phyloP scores from a whole-genome alignment of 2,797 vertebrate species.

The Chaenodraco wilsoni region DNA sequence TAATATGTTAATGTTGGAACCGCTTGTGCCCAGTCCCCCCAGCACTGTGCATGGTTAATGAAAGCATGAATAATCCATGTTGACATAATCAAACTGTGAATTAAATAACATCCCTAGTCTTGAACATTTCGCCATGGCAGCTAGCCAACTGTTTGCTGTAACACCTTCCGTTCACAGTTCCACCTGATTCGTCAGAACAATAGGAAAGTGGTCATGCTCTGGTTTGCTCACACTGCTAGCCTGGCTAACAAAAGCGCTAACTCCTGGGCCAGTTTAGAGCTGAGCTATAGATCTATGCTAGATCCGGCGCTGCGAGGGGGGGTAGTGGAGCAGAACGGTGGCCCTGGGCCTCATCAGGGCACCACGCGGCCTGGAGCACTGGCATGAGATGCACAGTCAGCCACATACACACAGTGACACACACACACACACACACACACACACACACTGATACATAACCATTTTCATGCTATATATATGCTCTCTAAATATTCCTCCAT shows the following conservation, averaged over 20 bases:
- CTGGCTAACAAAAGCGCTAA: slow-evolving; percentile 20
- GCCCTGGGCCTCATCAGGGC: slow-evolving; percentile 71
- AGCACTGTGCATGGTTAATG: slow-evolving; percentile 58
- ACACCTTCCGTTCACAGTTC: slow-evolving; percentile 32
- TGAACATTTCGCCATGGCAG: slow-evolving; percentile 40
- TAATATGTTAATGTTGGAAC: slow-evolving; percentile 61
- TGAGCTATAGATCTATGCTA: slow-evolving; percentile 34
- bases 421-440: slow-evolving; percentile 30
- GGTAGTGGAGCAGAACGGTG: slow-evolving; percentile 70
- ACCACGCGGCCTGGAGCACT: slow-evolving; percentile 66
- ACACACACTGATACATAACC: slow-evolving; percentile 38
- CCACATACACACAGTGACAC: slow-evolving; percentile 24
- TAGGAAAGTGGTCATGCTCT: slow-evolving; percentile 32
- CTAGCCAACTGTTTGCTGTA: slow-evolving; percentile 35
- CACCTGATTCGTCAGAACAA: slow-evolving; percentile 28
- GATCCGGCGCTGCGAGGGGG: slow-evolving; percentile 38
- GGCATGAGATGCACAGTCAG: slow-evolving; percentile 63
- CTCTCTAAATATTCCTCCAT: slow-evolving; percentile 59
- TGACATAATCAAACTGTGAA: slow-evolving; percentile 60
- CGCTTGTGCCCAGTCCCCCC: slow-evolving; percentile 44
- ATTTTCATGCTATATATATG: slow-evolving; percentile 53
- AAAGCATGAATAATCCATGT: slow-evolving; percentile 75
- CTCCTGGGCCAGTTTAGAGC: slow-evolving; percentile 23
- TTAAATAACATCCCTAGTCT: slow-evolving; percentile 51
- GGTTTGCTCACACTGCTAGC: slow-evolving; percentile 23